phyloP scores from a whole-genome alignment of 2,797 vertebrate species.

The Mus minutoides region DNA sequence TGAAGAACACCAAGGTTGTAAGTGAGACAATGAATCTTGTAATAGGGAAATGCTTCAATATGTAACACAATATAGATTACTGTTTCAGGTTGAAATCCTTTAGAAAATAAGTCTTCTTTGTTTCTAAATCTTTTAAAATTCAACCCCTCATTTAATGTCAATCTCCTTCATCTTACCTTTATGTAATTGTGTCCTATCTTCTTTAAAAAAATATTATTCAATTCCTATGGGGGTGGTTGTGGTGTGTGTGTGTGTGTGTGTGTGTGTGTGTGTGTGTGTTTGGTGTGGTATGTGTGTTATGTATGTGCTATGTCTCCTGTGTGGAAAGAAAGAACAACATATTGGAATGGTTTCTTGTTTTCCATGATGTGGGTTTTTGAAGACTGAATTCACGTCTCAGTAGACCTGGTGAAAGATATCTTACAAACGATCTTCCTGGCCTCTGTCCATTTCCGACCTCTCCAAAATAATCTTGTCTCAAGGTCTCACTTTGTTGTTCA shows the following conservation, averaged over 20 bases:
- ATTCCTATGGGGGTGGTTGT: too few species aligned
- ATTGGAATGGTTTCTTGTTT: neutral
- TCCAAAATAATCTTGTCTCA: neutral
- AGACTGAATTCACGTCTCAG: neutral
- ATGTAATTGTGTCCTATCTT: neutral
- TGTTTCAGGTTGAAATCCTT: neutral
- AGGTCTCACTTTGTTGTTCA: neutral
- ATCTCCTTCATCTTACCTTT: neutral
- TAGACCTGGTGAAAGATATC: neutral
- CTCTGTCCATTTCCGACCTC: neutral
- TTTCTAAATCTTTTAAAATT: neutral
- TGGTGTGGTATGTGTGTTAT: too few species aligned
- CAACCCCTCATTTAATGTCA: neutral
- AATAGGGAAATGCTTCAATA: neutral
- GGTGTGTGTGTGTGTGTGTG: neutral
- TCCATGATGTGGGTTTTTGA: neutral
- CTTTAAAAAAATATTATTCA: too few species aligned
- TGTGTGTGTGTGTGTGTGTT: neutral
- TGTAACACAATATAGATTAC: neutral
- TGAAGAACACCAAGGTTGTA: neutral
- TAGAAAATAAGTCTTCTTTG: neutral
- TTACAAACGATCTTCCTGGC: neutral
- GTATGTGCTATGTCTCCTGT: too few species aligned
- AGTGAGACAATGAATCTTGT: neutral
- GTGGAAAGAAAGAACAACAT: neutral